These are phyloP conservation scores for Lordiphosa andalusiaca DNA, from an alignment of 2,888 invertebrate species.

Conservation along the genomic window DNA sequence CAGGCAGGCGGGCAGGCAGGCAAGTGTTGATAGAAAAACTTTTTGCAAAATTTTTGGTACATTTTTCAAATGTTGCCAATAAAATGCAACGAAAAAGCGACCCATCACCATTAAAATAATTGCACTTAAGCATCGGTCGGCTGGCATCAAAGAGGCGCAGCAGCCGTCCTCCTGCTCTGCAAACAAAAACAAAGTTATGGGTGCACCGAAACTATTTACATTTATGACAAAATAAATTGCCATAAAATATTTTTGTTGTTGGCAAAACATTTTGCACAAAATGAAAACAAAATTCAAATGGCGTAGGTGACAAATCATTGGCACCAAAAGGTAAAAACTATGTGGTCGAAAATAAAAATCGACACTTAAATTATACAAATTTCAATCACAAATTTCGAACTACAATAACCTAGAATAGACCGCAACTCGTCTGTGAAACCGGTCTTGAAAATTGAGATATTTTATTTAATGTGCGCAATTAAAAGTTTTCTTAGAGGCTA, in stretches of 20 bases:
- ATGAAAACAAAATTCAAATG: constrained; percentile 29
- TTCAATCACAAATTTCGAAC: constrained; percentile 17
- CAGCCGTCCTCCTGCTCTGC: constrained; percentile 50
- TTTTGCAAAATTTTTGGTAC: neutral
- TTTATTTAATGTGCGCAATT: constrained; percentile 55
- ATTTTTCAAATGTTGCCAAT: no score
- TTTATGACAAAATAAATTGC: constrained; percentile 70
- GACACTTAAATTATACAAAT: constrained; percentile 29
- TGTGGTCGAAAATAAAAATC: constrained; percentile 15
- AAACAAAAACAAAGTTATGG: constrained; percentile 18
- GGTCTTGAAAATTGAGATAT: constrained; percentile 65
- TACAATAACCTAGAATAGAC: neutral
- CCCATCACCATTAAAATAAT: constrained; percentile 14
- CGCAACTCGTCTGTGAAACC: constrained; percentile 35
- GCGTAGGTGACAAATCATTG: constrained; percentile 62
- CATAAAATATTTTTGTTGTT: constrained; percentile 58
- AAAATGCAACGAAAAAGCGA: no score
- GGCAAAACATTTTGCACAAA: constrained; percentile 58
- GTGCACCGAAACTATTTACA: constrained; percentile 48
- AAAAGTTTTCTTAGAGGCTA: constrained; percentile 44
- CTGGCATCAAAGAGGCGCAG: constrained; percentile 53
- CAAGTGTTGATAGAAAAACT: constrained; percentile 1
- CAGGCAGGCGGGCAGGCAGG: no score
- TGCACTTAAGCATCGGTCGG: constrained; percentile 22
- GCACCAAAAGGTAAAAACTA: constrained; percentile 16